A percentile compares a stretch with the other conserved stretches of the same genome.
phyloP scores from a whole-genome alignment of 2,797 vertebrate genomes.

The Oreortyx pictus region DNA sequence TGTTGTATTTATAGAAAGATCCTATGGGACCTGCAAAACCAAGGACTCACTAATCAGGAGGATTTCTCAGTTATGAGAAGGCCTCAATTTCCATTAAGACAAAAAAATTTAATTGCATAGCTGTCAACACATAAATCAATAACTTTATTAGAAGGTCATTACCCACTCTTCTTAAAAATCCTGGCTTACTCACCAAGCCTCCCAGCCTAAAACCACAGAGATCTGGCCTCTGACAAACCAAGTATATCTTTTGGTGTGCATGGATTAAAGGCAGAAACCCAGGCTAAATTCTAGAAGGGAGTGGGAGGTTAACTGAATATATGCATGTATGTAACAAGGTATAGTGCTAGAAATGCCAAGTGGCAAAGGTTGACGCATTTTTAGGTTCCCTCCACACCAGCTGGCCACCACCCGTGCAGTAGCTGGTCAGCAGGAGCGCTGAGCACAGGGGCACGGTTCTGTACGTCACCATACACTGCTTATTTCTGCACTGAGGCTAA shows the following conservation, averaged over 20 bases:
- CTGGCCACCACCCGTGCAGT: no score
- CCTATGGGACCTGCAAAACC: conserved; percentile 52
- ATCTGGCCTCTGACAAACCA: background rate
- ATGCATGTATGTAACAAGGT: background rate
- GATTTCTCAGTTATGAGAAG: conserved; percentile 50
- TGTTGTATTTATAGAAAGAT: conserved; percentile 70
- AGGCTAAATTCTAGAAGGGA: background rate
- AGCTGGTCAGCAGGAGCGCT: background rate
- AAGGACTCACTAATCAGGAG: background rate
- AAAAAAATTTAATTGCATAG: conserved; percentile 36
- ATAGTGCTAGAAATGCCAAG: background rate
- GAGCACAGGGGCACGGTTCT: background rate
- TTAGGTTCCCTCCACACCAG: background rate
- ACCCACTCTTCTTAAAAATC: conserved; percentile 29
- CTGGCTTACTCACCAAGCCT: conserved; percentile 41
- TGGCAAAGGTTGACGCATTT: background rate
- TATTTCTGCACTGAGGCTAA: background rate
- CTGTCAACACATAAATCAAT: conserved; percentile 55
- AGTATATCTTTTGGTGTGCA: background rate
- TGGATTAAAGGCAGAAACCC: conserved; percentile 1
- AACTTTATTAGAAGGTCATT: conserved; percentile 42
- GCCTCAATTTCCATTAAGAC: conserved; percentile 23
- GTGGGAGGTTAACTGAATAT: background rate
- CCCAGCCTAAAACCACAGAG: conserved; percentile 31
- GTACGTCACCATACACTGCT: accelerated